Percentiles rank a stretch among this genome's conserved stretches.
phyloP scores from a whole-genome alignment of 2,113 vertebrate genomes.

The Oryzias melastigma region DNA sequence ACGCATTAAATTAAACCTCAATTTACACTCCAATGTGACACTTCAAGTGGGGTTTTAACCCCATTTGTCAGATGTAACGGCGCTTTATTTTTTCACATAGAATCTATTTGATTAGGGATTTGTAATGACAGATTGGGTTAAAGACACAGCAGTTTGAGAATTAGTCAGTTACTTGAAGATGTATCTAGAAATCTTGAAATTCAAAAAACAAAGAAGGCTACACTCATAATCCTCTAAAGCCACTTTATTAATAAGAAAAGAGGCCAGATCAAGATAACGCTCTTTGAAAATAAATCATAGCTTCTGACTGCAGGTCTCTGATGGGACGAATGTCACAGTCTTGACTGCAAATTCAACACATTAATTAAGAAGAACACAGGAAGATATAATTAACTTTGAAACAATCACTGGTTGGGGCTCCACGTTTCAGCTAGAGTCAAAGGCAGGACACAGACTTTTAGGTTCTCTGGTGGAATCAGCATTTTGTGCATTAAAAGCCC shows the following conservation, averaged over 20 bases:
- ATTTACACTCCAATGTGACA: no score
- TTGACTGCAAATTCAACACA: slow-evolving; percentile 57
- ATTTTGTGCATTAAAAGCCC: no score
- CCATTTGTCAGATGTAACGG: no score
- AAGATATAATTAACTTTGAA: slow-evolving; percentile 26
- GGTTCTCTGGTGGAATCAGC: slow-evolving; percentile 18
- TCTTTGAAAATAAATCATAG: slow-evolving; percentile 20
- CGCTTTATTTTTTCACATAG: no score
- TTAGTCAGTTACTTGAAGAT: neutral
- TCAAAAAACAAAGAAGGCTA: neutral
- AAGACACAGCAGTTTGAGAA: neutral
- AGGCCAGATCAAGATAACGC: slow-evolving; percentile 37
- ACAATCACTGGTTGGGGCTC: slow-evolving; percentile 27
- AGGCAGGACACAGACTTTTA: slow-evolving; percentile 34
- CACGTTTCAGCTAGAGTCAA: slow-evolving; percentile 51
- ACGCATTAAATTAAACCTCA: no score
- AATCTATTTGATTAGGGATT: no score
- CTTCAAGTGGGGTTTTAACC: no score
- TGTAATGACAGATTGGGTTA: no score
- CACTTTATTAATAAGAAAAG: slow-evolving; percentile 13
- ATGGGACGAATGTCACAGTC: slow-evolving; percentile 49
- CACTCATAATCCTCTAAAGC: neutral
- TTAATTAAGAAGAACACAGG: slow-evolving; percentile 62
- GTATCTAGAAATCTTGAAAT: neutral
- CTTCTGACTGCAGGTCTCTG: slow-evolving; percentile 31